phyloP scores from a whole-genome alignment of 1,140 invertebrate genomes.

The Anoplophora glabripennis region DNA sequence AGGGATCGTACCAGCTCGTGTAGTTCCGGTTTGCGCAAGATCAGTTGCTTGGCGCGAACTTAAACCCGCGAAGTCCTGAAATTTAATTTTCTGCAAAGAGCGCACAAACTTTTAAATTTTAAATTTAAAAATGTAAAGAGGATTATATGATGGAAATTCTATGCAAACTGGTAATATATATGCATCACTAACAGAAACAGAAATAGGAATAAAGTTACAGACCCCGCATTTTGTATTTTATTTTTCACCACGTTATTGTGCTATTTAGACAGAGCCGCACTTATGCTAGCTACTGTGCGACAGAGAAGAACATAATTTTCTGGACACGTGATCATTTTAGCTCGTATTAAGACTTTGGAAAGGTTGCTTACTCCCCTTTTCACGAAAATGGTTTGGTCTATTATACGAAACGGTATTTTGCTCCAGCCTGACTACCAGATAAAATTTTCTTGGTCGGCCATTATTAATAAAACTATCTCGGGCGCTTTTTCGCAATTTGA shows the following conservation, averaged over 20 bases:
- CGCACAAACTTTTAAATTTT: conserved; percentile 8
- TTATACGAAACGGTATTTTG: conserved; percentile 44
- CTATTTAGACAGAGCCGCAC: conserved; percentile 20
- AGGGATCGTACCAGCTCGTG: background rate
- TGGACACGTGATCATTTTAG: conserved; percentile 41
- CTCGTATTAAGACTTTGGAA: conserved; percentile 37
- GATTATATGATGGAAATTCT: background rate
- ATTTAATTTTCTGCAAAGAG: conserved; percentile 14
- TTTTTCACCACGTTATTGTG: conserved; percentile 29
- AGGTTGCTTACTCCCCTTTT: conserved; percentile 44
- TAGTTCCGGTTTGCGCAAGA: conserved; percentile 4
- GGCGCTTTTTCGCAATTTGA: background rate
- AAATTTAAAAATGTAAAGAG: background rate
- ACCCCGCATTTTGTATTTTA: conserved; percentile 8
- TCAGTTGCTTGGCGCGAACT: conserved; percentile 11
- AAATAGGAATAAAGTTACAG: background rate
- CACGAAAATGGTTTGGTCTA: conserved; percentile 43
- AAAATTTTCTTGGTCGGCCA: conserved; percentile 32
- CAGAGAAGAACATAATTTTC: conserved; percentile 18
- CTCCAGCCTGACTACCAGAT: conserved; percentile 29
- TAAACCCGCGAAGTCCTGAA: conserved; percentile 14
- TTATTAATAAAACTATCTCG: conserved; percentile 8
- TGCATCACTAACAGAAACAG: background rate
- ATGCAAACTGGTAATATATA: background rate
- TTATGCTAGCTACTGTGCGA: conserved; percentile 6